These are phyloP conservation scores for Alloplasta piceator DNA, from an alignment of 2,888 invertebrate species.

Conservation along the genomic window DNA sequence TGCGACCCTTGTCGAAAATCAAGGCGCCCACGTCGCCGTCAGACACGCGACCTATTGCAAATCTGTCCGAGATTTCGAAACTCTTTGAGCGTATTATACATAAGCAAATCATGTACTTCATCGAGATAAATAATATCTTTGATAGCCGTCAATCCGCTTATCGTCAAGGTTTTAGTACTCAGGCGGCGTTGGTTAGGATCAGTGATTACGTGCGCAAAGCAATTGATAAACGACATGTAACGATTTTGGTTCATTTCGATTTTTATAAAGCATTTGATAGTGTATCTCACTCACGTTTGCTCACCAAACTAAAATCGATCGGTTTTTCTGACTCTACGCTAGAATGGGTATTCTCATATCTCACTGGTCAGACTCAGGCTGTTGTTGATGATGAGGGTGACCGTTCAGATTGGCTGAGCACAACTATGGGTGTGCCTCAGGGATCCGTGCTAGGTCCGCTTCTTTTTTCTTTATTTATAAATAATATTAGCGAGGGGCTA, in stretches of 20 bases:
- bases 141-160: no score
- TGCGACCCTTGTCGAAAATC: no score
- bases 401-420: not conserved
- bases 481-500: not conserved
- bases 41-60: no score
- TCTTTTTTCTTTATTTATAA: conserved; percentile 13
- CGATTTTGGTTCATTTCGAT: not conserved
- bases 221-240: not conserved
- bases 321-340: not conserved
- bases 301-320: not conserved
- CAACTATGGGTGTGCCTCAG: not conserved
- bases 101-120: not conserved
- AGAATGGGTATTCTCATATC: not conserved
- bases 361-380: no score
- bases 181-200: no score
- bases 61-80: not conserved
- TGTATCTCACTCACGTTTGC: not conserved
- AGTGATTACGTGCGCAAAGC: not conserved
- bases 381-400: not conserved
- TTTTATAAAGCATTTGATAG: conserved; percentile 11
- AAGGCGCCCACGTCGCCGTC: no score
- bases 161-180: no score
- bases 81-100: not conserved
- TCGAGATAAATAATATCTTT: not conserved
- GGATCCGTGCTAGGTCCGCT: no score